Percentiles rank a stretch among this genome's conserved stretches.
These are phyloP conservation scores for Lasius fuliginosus DNA, from an alignment of 2,888 invertebrate genomes.

Conservation along the genomic window DNA sequence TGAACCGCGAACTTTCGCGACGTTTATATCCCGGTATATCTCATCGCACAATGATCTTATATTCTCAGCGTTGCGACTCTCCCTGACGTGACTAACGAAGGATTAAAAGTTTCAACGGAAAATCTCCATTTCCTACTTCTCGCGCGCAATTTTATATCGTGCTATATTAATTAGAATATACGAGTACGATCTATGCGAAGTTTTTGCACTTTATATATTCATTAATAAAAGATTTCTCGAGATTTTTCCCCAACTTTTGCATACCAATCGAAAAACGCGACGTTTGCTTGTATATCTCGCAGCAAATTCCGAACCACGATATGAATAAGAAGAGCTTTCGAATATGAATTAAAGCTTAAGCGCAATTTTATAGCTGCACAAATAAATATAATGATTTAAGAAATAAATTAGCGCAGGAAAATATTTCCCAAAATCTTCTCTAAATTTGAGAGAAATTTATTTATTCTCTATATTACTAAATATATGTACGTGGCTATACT, in stretches of 20 bases:
- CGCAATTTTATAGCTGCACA: neutral
- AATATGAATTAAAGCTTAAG: slow-evolving; percentile 3
- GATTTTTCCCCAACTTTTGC: slow-evolving; percentile 1
- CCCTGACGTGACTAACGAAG: neutral
- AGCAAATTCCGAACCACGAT: neutral
- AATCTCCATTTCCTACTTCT: neutral
- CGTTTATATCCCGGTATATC: slow-evolving; percentile 37
- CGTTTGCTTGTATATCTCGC: neutral
- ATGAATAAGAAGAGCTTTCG: neutral
- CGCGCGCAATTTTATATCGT: slow-evolving; percentile 9
- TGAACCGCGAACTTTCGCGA: slow-evolving; percentile 22
- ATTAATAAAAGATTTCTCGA: slow-evolving; percentile 13
- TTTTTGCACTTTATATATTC: neutral
- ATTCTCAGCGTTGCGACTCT: neutral
- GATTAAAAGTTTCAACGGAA: slow-evolving; percentile 19
- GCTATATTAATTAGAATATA: slow-evolving; percentile 13
- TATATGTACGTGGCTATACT: neutral
- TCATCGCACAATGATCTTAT: slow-evolving; percentile 8
- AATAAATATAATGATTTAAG: neutral
- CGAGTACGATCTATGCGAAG: neutral
- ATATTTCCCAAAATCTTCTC: neutral
- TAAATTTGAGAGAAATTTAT: neutral
- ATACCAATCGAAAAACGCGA: neutral
- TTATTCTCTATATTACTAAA: neutral
- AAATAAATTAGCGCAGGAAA: neutral